Base-by-base conservation (phyloP, 2,888 invertebrate species). In the Scaptodrosophila latifasciaeformis region DNA sequence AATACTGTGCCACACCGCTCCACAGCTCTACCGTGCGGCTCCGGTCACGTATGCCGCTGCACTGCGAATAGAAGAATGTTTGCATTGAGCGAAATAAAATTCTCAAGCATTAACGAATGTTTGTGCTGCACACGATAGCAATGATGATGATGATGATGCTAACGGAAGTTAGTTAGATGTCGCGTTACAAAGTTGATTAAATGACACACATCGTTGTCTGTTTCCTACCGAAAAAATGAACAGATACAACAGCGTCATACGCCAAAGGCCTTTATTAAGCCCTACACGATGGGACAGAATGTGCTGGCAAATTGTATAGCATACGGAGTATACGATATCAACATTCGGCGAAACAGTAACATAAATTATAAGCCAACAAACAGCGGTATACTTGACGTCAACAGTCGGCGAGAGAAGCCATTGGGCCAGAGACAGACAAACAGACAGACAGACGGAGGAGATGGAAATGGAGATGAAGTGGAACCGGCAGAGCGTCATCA, bases 1-100 rank as follows among this genome's bases (percentile, higher is more conserved):
- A 86, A 59, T 86, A 86, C 61, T 86, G 86, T 1, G 86, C 86
- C 42, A 85, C 85, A 1, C 86, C 86, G 61, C 86, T 86, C 86
- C 86, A 86, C 5, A 86, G 69, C 59, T 86, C 86, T 45, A 86
- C 85, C 18, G 83, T 83, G 59, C 78, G 74, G 58, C 85, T 86
- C 39, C 86, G 85, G 49, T 85, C 82, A 50, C 82, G 81, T 60
- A 86, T 85, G 62, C 84, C 83, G 51, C 70, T 84, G 67, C 85
- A 85, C 86, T 86, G 65, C 1, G 67, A 62, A 42, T n/a, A n/a
- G n/a, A n/a, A n/a, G n/a, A n/a, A n/a, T n/a, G n/a, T n/a, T n/a
- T n/a, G n/a, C n/a, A n/a, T n/a, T n/a, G n/a, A n/a, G n/a, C n/a
- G n/a, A n/a, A n/a, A n/a, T n/a, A n/a, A n/a, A n/a, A n/a, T n/a